A percentile compares a stretch with the other conserved stretches of the same genome.
Conservation (phyloP, 2,888 invertebrate species). For the Bembecia ichneumoniformis region DNA sequence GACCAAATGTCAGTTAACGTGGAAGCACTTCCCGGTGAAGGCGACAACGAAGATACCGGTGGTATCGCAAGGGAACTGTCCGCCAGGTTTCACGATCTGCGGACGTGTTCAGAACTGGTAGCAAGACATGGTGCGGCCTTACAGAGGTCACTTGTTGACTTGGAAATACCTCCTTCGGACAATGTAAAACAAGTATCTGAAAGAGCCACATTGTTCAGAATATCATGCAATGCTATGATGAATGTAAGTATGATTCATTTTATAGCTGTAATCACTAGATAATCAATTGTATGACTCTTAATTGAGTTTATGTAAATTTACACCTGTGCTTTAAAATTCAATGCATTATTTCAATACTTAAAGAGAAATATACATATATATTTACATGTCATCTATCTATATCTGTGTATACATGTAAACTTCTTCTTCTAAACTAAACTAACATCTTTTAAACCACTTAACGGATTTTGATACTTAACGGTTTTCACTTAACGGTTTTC, state of each 20-base stretch:
- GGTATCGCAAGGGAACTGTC: conserved; percentile 81
- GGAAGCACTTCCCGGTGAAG: conserved; percentile 55
- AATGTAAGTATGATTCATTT: conserved; percentile 71
- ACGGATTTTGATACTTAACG: too few species aligned
- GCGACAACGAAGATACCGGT: conserved; percentile 71
- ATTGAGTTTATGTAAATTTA: too few species aligned
- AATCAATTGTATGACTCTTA: too few species aligned
- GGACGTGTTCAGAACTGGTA: conserved; percentile 92
- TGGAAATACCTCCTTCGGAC: conserved; percentile 80
- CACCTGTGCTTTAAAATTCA: too few species aligned
- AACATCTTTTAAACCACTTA: too few species aligned
- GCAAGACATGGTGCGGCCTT: conserved; percentile 89
- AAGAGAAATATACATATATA: too few species aligned
- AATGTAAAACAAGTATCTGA: conserved; percentile 93
- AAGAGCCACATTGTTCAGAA: conserved; percentile 93
- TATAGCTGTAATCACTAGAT: too few species aligned
- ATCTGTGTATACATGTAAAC: too few species aligned
- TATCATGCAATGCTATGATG: conserved; percentile 97
- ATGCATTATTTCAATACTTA: too few species aligned
- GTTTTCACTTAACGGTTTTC: too few species aligned
- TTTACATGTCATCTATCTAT: too few species aligned
- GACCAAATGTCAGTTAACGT: conserved; percentile 72
- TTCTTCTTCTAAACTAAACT: too few species aligned
- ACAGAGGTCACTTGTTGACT: conserved; percentile 83
- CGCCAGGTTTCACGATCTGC: conserved; percentile 85